Base-by-base conservation (phyloP, 2,888 invertebrate species). In the Mythimna impura region DNA sequence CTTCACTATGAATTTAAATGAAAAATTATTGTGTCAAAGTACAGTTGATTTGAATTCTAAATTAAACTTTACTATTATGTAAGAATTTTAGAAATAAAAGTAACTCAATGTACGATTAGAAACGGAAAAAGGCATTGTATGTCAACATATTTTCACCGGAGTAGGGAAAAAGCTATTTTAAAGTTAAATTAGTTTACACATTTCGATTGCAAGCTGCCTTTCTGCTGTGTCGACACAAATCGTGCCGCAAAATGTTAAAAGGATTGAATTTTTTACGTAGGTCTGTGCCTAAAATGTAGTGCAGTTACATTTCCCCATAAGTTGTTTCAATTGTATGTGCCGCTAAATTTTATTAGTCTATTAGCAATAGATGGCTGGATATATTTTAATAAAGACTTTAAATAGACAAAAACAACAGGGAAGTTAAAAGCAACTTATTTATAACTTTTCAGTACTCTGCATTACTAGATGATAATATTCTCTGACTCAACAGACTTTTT, bases 181-280 rank as follows among this genome's bases (percentile, higher is more conserved):
- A 94, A 94, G 92, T 94, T 94, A 93, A 94, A 94, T 94, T 93
- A 92, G 92, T 91, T 91, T 87, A 86, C 88, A 80, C 86, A 86
- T 89, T 91, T 88, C 86, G 86, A 92, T 90, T 90, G 89, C 87
- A 82, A 73, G 75, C 82, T 80, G 80, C 78, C 73, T 79, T 85
- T 82, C 75, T 73, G 68, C 70, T 66, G 65, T 50, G 43, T 58
- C 62, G 71, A 84, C 73, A 80, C 69, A 77, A 17, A 47, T 80
- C 73, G 71, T 54, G 54, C 69, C 55, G 60, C 63, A 67, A 64
- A 81, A 73, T 66, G 72, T 67, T 78, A 76, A 76, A 78, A 40
- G 9, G 47, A 68, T 75, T 80, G 61, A 72, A 83, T 61, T 66
- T 67, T 78, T 71, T 66, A 67, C 9, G 52, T 34, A 17, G 22